Conservation (phyloP, 2,888 invertebrate species). For the Megamerina dolium region DNA sequence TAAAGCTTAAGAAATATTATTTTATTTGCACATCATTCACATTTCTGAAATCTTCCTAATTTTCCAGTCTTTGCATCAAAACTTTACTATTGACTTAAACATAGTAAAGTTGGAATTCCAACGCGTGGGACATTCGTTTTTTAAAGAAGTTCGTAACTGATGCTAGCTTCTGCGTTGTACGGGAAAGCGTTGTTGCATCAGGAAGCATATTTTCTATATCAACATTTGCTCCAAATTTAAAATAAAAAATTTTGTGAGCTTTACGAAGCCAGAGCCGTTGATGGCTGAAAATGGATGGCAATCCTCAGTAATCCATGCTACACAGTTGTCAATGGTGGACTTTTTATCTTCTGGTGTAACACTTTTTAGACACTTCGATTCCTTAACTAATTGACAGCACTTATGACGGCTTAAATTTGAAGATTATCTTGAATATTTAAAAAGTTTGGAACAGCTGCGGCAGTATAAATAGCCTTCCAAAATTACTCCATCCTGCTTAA, state of each 20-base stretch:
- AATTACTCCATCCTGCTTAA: slow-evolving; percentile 16
- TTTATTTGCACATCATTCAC: too few relatives aligned
- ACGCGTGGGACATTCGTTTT: too few relatives aligned
- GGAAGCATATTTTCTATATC: slow-evolving; percentile 16
- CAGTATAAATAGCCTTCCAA: slow-evolving; percentile 16
- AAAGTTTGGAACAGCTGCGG: slow-evolving; percentile 8
- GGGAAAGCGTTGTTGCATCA: slow-evolving; percentile 18
- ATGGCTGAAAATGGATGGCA: slow-evolving; percentile 18
- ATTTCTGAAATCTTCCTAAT: too few relatives aligned
- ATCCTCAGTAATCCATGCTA: slow-evolving; percentile 17
- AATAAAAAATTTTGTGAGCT: slow-evolving; percentile 14
- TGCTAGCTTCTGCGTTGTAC: slow-evolving; percentile 12
- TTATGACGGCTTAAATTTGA: slow-evolving; percentile 19
- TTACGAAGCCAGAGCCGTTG: slow-evolving; percentile 13
- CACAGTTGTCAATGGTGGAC: slow-evolving; percentile 11
- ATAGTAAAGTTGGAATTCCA: too few relatives aligned
- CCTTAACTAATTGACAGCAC: slow-evolving; percentile 16
- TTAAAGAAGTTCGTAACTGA: too few relatives aligned
- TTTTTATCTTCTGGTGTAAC: slow-evolving; percentile 12
- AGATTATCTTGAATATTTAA: slow-evolving; percentile 13
- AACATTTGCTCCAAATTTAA: slow-evolving; percentile 15
- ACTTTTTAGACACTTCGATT: slow-evolving; percentile 8
- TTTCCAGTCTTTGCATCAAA: too few relatives aligned
- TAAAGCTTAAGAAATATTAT: too few relatives aligned
- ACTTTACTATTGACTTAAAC: too few relatives aligned